Percentiles rank a stretch among this genome's conserved stretches.
Conservation (phyloP, 92 coral and sea anemone species). For the Umimayanthus kanabou region DNA sequence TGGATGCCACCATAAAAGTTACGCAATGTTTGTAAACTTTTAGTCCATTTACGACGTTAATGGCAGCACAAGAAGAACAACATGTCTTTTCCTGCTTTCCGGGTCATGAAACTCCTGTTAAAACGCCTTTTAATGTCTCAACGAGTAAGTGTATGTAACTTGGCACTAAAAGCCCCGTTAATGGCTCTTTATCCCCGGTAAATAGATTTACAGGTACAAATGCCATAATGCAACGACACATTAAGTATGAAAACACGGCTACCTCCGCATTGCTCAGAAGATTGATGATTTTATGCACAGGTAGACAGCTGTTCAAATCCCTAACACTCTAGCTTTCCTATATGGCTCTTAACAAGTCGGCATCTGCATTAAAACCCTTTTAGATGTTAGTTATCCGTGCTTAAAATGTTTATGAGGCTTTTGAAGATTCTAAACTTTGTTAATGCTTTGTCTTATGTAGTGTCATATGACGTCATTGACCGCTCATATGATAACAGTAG, state of each 20-base stretch:
- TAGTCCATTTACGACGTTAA: background rate
- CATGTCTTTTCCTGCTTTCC: background rate
- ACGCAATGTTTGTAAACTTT: background rate
- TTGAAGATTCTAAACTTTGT: background rate
- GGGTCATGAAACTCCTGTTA: background rate
- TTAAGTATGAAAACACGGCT: background rate
- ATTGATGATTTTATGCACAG: background rate
- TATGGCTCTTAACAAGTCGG: background rate
- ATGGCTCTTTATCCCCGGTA: constrained; percentile 26
- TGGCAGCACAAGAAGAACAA: background rate
- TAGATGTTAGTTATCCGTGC: background rate
- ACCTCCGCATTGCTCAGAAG: constrained; percentile 26
- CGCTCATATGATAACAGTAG: background rate
- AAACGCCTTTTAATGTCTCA: constrained; percentile 2
- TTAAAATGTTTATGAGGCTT: too few relatives aligned
- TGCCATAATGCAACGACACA: constrained; percentile 11
- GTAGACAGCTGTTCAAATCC: constrained; percentile 14
- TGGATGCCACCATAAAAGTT: background rate
- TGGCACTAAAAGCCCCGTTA: constrained; percentile 19
- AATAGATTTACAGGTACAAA: constrained; percentile 17
- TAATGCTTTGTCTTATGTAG: background rate
- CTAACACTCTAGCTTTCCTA: background rate
- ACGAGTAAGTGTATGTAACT: background rate
- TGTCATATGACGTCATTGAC: constrained; percentile 6
- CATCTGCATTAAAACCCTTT: constrained; percentile 8